Conservation (phyloP, 2,888 invertebrate species). For the Operophtera brumata region DNA sequence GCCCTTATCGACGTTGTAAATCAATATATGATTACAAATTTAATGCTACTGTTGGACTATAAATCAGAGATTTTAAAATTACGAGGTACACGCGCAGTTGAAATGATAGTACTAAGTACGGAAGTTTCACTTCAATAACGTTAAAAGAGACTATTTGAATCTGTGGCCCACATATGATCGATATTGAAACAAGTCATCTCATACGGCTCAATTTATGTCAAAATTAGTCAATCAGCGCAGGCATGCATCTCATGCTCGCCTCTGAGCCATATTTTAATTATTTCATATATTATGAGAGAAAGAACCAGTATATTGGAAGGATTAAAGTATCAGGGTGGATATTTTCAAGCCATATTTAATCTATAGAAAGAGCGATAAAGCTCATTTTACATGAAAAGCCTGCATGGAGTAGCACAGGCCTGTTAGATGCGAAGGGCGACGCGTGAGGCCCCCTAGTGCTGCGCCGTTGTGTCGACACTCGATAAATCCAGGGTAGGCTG, state of each 20-base stretch:
- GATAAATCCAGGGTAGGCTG: slow-evolving; percentile 49
- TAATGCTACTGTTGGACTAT: slow-evolving; percentile 80
- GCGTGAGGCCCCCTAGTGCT: slow-evolving; percentile 79
- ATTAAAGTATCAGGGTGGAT: no score
- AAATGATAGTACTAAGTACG: slow-evolving; percentile 15
- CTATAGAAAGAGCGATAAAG: background rate
- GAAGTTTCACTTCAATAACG: slow-evolving; percentile 14
- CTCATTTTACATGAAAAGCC: background rate
- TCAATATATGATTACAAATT: slow-evolving; percentile 81
- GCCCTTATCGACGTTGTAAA: slow-evolving; percentile 77
- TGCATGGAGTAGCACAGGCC: slow-evolving; percentile 5
- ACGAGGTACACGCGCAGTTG: slow-evolving; percentile 62
- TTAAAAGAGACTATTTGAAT: background rate
- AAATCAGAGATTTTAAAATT: slow-evolving; percentile 79
- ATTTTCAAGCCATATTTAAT: no score
- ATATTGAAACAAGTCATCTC: background rate
- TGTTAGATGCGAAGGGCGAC: slow-evolving; percentile 58
- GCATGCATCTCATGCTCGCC: no score
- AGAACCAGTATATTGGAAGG: no score
- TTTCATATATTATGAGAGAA: no score
- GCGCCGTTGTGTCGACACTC: slow-evolving; percentile 74
- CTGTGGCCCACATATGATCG: background rate
- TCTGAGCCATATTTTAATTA: no score
- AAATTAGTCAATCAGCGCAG: background rate
- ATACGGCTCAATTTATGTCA: background rate